Percentiles rank a stretch among this genome's conserved stretches.
Conservation (phyloP, 1,140 invertebrate species). For the Aporrectodea caliginosa region DNA sequence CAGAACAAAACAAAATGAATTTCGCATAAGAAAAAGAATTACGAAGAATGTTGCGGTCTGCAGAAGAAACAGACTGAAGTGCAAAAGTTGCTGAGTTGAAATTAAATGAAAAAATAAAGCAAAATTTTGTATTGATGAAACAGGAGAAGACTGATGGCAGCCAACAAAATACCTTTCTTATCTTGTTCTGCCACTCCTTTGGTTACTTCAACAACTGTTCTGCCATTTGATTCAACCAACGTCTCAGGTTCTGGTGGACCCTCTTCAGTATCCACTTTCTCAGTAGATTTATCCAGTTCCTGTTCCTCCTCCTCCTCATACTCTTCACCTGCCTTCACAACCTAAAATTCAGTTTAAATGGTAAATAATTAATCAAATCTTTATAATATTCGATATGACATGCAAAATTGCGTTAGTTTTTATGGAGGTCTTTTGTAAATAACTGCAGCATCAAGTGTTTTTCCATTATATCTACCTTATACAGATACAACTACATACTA, state of each 20-base stretch:
- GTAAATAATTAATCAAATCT: not conserved
- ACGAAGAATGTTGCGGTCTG: no score
- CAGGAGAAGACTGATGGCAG: not conserved
- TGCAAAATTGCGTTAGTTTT: not conserved
- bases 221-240: conserved; percentile 5
- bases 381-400: not conserved
- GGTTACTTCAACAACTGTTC: not conserved
- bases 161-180: not conserved
- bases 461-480: no score
- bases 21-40: no score
- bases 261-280: not conserved
- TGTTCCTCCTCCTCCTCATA: not conserved
- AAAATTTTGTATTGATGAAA: not conserved
- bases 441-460: no score
- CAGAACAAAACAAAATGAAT: no score
- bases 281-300: not conserved
- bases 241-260: not conserved
- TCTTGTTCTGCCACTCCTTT: not conserved
- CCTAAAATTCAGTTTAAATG: not conserved
- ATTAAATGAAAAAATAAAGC: not conserved
- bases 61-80: no score
- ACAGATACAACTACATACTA: not conserved
- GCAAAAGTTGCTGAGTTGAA: no score
- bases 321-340: not conserved
- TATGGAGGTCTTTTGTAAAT: no score